A percentile compares a stretch with the other conserved stretches of the same genome.
These are phyloP conservation scores for Colletes collaris DNA, from an alignment of 2,888 invertebrate species.

Conservation along the genomic window DNA sequence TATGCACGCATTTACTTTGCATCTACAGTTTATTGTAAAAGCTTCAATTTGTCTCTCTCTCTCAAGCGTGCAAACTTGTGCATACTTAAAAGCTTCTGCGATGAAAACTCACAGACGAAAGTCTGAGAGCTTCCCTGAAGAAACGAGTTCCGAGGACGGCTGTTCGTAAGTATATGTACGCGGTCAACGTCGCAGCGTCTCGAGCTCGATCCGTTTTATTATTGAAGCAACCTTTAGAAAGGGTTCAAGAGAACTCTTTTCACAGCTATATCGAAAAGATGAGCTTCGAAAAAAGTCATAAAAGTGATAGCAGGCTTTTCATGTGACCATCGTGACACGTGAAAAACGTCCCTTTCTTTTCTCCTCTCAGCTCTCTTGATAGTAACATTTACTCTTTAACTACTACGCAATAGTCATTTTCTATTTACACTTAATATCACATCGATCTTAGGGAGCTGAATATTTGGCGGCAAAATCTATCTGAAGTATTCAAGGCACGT, in stretches of 20 bases:
- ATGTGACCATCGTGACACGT: neutral
- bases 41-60: neutral
- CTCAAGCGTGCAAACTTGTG: too few species aligned
- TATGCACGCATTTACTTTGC: neutral
- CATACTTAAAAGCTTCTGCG: too few species aligned
- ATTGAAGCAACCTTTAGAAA: slow-evolving; percentile 22
- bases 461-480: too few species aligned
- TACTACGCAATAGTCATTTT: neutral
- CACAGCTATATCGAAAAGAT: neutral
- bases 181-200: neutral
- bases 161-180: neutral
- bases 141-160: neutral
- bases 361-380: neutral
- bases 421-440: neutral
- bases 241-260: slow-evolving; percentile 18
- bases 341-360: neutral
- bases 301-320: slow-evolving; percentile 2
- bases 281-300: slow-evolving; percentile 6
- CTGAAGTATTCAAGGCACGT: too few species aligned
- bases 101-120: too few species aligned
- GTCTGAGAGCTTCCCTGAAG: too few species aligned
- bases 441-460: too few species aligned
- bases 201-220: neutral
- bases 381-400: neutral
- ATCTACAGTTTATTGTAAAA: neutral